A percentile compares a stretch with the other conserved stretches of the same genome.
phyloP scores from a whole-genome alignment of 2,888 invertebrate species.

The Rotaria socialis region DNA sequence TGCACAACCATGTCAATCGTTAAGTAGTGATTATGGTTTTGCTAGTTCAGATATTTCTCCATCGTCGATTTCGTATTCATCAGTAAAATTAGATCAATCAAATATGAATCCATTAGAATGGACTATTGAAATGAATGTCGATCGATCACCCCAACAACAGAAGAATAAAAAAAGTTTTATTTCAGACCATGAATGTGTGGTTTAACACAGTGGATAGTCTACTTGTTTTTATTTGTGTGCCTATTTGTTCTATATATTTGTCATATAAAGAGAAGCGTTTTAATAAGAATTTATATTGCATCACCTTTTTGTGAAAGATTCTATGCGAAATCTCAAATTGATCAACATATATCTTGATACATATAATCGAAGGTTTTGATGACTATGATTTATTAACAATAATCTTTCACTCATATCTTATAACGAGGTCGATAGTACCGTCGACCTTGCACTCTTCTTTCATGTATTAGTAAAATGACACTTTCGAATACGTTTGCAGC shows the following conservation, averaged over 20 bases:
- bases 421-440: too few species aligned
- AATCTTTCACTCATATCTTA: too few species aligned
- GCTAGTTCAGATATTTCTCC: not conserved
- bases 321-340: too few species aligned
- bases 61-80: not conserved
- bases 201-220: not conserved
- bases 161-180: not conserved
- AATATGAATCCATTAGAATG: not conserved
- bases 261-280: not conserved
- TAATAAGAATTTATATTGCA: too few species aligned
- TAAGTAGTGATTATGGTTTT: slow-evolving; percentile 26
- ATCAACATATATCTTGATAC: too few species aligned
- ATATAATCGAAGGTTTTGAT: too few species aligned
- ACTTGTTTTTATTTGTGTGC: not conserved
- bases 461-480: too few species aligned
- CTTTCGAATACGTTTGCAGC: too few species aligned
- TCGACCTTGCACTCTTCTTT: too few species aligned
- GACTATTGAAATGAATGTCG: slow-evolving; percentile 7
- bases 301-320: too few species aligned
- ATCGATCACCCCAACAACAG: not conserved
- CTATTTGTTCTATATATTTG: not conserved
- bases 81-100: not conserved
- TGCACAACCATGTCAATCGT: not conserved
- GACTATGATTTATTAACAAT: too few species aligned
- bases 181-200: not conserved